phyloP scores from a whole-genome alignment of 2,888 invertebrate species.

The Mystacides longicornis region DNA sequence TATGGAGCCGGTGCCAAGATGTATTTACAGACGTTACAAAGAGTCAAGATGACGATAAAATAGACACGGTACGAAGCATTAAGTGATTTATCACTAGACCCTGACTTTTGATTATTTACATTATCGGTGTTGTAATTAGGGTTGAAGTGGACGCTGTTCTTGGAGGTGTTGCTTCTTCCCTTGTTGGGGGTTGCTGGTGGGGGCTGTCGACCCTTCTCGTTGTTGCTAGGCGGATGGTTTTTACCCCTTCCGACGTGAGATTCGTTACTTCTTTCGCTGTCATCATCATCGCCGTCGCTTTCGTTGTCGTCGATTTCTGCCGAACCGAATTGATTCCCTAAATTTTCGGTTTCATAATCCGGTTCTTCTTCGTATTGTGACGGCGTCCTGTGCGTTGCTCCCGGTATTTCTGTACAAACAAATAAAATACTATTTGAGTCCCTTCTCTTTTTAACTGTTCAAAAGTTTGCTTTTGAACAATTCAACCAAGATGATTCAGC shows the following conservation, averaged over 20 bases:
- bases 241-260: neutral
- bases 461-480: too few species aligned
- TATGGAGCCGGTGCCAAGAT: neutral
- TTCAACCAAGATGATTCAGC: too few species aligned
- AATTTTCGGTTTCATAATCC: slow-evolving; percentile 42
- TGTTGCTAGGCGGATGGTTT: neutral
- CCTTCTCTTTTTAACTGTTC: too few species aligned
- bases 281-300: slow-evolving; percentile 29
- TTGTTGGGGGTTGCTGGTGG: neutral
- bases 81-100: neutral
- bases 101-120: too few species aligned
- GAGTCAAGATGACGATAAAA: neutral
- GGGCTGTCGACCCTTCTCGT: slow-evolving; percentile 5
- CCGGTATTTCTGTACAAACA: slow-evolving; percentile 61
- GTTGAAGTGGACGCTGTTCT: neutral
- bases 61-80: neutral
- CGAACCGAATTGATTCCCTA: slow-evolving; percentile 63
- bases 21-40: neutral
- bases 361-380: slow-evolving; percentile 36
- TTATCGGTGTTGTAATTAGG: slow-evolving; percentile 2
- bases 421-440: neutral
- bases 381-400: slow-evolving; percentile 44
- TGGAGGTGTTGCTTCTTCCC: slow-evolving; percentile 1
- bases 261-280: slow-evolving; percentile 8
- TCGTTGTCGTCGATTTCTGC: slow-evolving; percentile 65